Evolutionary conservation across 2,888 invertebrate species (phyloP).

Genomic region (Coleophora flavipennella): DNA sequence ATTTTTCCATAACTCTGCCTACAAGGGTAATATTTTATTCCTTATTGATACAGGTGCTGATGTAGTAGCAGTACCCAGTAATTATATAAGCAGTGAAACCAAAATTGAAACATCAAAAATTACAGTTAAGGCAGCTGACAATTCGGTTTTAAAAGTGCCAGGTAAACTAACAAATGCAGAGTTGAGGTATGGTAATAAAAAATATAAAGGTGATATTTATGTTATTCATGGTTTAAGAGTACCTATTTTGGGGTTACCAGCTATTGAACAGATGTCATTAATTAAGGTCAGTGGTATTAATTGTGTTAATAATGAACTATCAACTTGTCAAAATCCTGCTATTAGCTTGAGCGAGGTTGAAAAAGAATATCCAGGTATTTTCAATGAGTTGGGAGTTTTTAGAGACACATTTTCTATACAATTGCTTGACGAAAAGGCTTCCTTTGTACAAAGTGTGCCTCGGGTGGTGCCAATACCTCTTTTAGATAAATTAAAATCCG

Average conservation of each 20-base stretch:
- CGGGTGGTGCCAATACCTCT: conserved; percentile 4
- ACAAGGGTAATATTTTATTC: conserved; percentile 1
- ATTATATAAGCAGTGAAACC: too few relatives aligned
- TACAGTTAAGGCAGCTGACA: conserved; percentile 3
- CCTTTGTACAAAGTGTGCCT: conserved; percentile 4
- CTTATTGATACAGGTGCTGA: conserved; percentile 7
- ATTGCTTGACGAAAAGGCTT: conserved; percentile 1
- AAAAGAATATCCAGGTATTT: conserved; percentile 5
- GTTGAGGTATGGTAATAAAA: neutral
- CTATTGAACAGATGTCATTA: conserved; percentile 1
- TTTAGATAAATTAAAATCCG: conserved; percentile 3
- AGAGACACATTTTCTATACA: conserved; percentile 4
- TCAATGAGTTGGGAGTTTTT: conserved; percentile 7
- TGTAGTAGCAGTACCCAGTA: neutral
- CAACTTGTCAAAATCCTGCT: too few relatives aligned
- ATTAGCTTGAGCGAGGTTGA: neutral
- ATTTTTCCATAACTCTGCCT: neutral
- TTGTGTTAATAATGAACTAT: neutral
- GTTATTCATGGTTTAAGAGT: conserved; percentile 3
- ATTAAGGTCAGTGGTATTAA: neutral
- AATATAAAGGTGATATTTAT: conserved; percentile 2
- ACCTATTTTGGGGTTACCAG: conserved; percentile 4
- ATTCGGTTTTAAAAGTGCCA: neutral
- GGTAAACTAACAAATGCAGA: neutral
- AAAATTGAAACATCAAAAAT: neutral